Base-by-base conservation (phyloP, 2,888 invertebrate genomes). In the Pimpla rufipes region DNA sequence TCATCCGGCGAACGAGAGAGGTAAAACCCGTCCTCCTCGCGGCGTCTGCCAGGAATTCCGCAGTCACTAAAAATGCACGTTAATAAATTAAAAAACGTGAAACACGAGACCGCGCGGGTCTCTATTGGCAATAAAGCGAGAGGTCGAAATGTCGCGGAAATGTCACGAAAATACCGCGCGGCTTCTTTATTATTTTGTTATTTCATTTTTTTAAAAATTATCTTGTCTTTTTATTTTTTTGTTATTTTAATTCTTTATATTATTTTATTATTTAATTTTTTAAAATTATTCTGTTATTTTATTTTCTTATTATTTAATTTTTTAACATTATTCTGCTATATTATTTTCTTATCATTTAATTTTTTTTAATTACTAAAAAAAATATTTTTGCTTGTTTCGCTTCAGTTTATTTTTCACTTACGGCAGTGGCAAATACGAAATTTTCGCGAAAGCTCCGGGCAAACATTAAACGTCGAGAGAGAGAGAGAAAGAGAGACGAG, bases 401-500 rank as follows among this genome's bases (percentile, higher is more conserved):
- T 71, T 52, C 5, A 16, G 13, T 52, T 37, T 55, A n/a, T 57
- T 8, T 13, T 47, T 29, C 45, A 23, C 16, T 3, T 3, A 2
- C 16, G 45, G 16, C 11, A 29, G 45, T 47, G 11, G 55, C 18
- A 62, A 62, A 64, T 10, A 50, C 50, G 52, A 66, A 66, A 66
- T 75, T 66, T 42, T 5, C n/a, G 29, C 23, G 18, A 21, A 77
- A 68, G 59, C 57, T 45, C 16, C n/a, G 55, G 29, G 35, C 37
- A 37, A 37, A 45, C 57, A 42, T 66, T 76, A 55, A 55, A 7
- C 29, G 29, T 29, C 3, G 3, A 5, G 29, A 29, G 29, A 2
- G 29, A 29, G 55, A 55, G n/a, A n/a, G n/a, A n/a, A n/a, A 11
- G 35, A 37, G 47, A 13, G 40, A 66, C 42, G 13, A 52, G 23